Conservation (phyloP, 2,888 invertebrate genomes). For the Mimumesa dahlbomi region DNA sequence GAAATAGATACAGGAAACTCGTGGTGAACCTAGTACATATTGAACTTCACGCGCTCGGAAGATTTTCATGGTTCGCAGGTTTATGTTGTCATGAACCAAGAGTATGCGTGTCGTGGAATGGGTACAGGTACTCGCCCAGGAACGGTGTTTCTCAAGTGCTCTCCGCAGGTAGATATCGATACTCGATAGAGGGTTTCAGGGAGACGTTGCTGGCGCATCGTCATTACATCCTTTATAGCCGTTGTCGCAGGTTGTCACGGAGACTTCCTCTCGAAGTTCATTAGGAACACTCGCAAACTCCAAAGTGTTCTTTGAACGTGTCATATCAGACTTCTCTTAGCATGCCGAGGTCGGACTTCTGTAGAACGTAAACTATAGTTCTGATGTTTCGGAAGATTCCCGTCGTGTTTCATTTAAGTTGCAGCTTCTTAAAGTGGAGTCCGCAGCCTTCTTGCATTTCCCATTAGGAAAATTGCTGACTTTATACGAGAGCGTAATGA, state of each 20-base stretch:
- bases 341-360: constrained; percentile 2
- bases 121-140: no score
- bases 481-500: no score
- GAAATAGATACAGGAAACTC: no score
- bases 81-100: no score
- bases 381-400: constrained; percentile 19
- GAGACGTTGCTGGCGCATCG: constrained; percentile 15
- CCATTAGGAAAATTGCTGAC: no score
- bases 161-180: constrained; percentile 32
- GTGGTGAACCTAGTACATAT: no score
- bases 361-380: constrained; percentile 16
- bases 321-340: constrained; percentile 24
- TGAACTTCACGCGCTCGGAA: no score
- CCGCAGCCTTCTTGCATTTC: no score
- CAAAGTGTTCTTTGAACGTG: constrained; percentile 34
- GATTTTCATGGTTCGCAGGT: no score
- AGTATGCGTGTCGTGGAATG: no score
- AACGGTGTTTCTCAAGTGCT: constrained; percentile 27
- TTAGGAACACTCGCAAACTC: constrained; percentile 37
- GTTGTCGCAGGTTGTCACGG: constrained; percentile 25
- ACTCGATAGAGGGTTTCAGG: constrained; percentile 14
- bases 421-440: no score
- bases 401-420: constrained; percentile 14
- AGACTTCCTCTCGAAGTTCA: constrained; percentile 42
- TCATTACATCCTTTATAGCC: constrained; percentile 38